A percentile compares a stretch with the other conserved stretches of the same genome.
phyloP scores from a whole-genome alignment of 2,888 invertebrate genomes.

The Callyntrura guangdongensis region DNA sequence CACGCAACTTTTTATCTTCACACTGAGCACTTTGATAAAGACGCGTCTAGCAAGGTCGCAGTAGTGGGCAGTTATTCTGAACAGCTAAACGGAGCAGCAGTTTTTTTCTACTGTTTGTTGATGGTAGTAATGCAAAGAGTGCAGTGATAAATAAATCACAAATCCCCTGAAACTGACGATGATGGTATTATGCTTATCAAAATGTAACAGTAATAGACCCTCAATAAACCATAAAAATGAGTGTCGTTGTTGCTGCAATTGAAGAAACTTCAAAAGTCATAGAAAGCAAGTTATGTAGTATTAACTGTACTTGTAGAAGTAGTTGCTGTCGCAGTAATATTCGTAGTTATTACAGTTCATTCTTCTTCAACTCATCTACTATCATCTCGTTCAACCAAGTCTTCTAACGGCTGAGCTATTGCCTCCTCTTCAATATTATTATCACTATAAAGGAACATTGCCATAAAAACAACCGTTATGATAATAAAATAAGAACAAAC shows the following conservation, averaged over 20 bases:
- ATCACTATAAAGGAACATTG: conserved; percentile 45
- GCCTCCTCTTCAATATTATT: conserved; percentile 32
- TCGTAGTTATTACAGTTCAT: neutral
- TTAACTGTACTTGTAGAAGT: neutral
- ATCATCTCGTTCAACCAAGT: conserved; percentile 19
- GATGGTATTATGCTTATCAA: neutral
- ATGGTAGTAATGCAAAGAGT: neutral
- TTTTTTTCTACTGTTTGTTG: neutral
- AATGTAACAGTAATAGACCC: conserved; percentile 16
- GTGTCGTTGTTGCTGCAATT: conserved; percentile 39
- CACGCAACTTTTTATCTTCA: conserved; percentile 16
- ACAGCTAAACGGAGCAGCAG: neutral
- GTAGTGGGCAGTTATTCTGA: no score
- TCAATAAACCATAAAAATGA: conserved; percentile 54
- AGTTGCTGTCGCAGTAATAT: conserved; percentile 5
- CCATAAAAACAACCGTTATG: conserved; percentile 27
- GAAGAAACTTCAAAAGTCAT: conserved; percentile 60
- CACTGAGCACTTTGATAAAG: neutral
- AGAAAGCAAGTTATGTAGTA: conserved; percentile 41
- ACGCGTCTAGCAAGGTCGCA: conserved; percentile 10
- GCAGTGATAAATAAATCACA: conserved; percentile 3
- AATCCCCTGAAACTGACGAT: neutral
- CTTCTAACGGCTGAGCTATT: conserved; percentile 30
- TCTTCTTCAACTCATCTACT: conserved; percentile 21
- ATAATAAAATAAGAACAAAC: conserved; percentile 8